Conservation (phyloP, 2,888 invertebrate species). For the Prosapia bicincta region DNA sequence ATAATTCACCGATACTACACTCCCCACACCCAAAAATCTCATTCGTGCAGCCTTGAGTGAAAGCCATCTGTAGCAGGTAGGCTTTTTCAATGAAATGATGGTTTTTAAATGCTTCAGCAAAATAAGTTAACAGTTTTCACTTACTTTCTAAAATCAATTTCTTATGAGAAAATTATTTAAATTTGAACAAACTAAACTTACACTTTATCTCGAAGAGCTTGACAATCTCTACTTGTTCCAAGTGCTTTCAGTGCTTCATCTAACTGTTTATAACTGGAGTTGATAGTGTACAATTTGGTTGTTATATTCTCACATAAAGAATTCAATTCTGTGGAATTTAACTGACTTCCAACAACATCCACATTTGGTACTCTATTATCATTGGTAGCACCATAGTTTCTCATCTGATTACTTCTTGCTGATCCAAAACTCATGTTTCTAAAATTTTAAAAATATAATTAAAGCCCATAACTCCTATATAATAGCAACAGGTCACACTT, state of each 20-base stretch:
- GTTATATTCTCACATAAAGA: slow-evolving; percentile 77
- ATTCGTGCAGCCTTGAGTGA: too few relatives aligned
- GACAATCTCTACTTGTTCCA: slow-evolving; percentile 71
- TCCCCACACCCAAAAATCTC: too few relatives aligned
- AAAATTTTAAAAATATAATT: not conserved
- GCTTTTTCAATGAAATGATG: too few relatives aligned
- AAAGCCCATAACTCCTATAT: too few relatives aligned
- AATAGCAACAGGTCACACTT: too few relatives aligned
- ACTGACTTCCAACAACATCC: slow-evolving; percentile 56
- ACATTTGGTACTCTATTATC: slow-evolving; percentile 57
- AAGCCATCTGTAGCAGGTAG: too few relatives aligned
- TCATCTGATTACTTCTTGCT: not conserved
- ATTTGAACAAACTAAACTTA: slow-evolving; percentile 46
- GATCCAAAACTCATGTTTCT: not conserved
- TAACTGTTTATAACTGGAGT: slow-evolving; percentile 65
- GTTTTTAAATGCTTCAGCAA: too few relatives aligned
- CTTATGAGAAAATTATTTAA: too few relatives aligned
- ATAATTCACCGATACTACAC: too few relatives aligned
- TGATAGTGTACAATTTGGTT: slow-evolving; percentile 74
- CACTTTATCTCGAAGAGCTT: slow-evolving; percentile 63
- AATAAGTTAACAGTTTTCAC: too few relatives aligned
- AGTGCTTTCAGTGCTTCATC: slow-evolving; percentile 71
- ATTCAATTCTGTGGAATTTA: slow-evolving; percentile 71
- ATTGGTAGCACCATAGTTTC: slow-evolving; percentile 33
- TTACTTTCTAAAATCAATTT: too few relatives aligned